Base-by-base conservation (phyloP, 2,797 vertebrate species). In the Cryptoblepharus egeriae region DNA sequence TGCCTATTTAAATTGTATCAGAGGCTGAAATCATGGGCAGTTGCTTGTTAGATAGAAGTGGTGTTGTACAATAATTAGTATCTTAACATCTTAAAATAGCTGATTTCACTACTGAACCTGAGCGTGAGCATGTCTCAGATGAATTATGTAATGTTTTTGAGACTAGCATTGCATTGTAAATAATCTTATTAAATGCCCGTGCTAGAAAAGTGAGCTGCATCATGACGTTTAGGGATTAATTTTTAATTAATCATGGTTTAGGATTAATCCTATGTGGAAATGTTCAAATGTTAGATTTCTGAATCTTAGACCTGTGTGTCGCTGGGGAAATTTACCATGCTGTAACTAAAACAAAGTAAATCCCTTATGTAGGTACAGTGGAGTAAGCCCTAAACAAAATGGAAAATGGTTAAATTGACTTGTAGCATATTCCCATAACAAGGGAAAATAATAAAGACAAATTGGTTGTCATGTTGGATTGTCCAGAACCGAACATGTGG, bases 261-360 rank as follows among this genome's bases (percentile, higher is more conserved):
- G 26, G 70, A 70, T 75, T 58, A 15, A 12, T 6, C 24, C 13
- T 22, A 70, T 39, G 4, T 0, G 16, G 52, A 15, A 32, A 45
- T 49, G 3, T 35, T 75, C 7, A 5, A n/a, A 8, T 1, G 0
- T 76, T 57, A 75, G 82, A 67, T 13, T 68, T 75, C 28, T 11
- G 69, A 16, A 28, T 63, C 30, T 32, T 55, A 26, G 63, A 55
- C 24, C 45, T 16, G 1, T 32, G 42, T 52, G 24, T 77, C 32
- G 28, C 22, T 35, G 28, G 61, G n/a, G 28, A 45, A 30, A 71
- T 42, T 12, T 79, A 60, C 12, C 24, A 7, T 61, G 68, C 20
- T 80, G 39, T 71, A 80, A 61, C 78, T 80, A 71, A 80, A 80
- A 69, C 65, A 79, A 68, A 58, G n/a, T 39, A 71, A 49, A 79